Base-by-base conservation (phyloP, 1,140 invertebrate genomes). In the Brachionus sp. region DNA sequence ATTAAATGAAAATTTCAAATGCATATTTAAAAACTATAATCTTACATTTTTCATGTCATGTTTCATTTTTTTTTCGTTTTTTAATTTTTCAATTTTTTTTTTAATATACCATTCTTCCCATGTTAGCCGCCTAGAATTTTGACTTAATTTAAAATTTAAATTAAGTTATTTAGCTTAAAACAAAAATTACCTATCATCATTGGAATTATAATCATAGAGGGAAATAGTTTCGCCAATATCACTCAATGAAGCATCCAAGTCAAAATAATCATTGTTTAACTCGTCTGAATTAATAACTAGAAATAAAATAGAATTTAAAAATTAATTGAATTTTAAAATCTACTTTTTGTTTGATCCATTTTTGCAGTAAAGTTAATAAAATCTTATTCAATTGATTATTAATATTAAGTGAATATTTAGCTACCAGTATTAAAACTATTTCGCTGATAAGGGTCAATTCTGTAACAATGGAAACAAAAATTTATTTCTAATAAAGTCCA, bases 51-150 rank as follows among this genome's bases (percentile, higher is more conserved):
- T 29, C 46, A 62, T 80, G 9, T 42, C 35, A 25, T 62, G 35
- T 23, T 57, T 29, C 33, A 62, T 29, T 66, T 80, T 57, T 80
- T 80, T 62, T 25, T 80, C 62, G 57, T 62, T 80, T 33, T 64
- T 62, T 25, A 66, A 39, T 33, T 57, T 42, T 80, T 80, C 50
- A 25, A 80, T 35, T 13, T 66, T 80, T 62, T 80, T 80, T 16
- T 80, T 80, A 5, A 80, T 35, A 80, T 80, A 80, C 77, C 77
- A 80, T 62, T 80, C 77, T 66, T 80, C 50, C 77, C 77, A 80
- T 19, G 77, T 80, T 19, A 80, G 12, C 12, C 50, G 13, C 25
- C 42, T 80, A 0, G 16, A 42, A 42, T 10, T 62, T 80, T 80
- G 53, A 23, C 62, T 57, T 33, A 5, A 53, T 23, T 29, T 33